Evolutionary conservation across 2,797 vertebrate genomes (phyloP).

Genomic region (Avahi laniger): DNA sequence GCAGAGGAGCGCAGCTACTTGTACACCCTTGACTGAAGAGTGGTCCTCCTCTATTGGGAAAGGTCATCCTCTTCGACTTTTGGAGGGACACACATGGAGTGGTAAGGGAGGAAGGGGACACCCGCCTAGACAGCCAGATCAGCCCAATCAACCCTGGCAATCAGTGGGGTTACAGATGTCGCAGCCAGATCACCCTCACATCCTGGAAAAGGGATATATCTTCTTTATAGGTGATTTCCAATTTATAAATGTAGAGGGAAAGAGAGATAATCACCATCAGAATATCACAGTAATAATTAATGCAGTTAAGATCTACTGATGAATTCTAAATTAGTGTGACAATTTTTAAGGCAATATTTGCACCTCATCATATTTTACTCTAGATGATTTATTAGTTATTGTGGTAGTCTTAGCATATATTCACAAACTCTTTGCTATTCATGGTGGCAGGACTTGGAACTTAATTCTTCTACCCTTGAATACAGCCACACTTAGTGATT

Average conservation of each 20-base stretch:
- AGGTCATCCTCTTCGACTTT: too few relatives aligned
- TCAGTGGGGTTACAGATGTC: too few relatives aligned
- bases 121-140: too few relatives aligned
- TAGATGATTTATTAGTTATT: neutral
- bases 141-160: too few relatives aligned
- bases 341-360: constrained; percentile 4
- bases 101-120: too few relatives aligned
- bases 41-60: too few relatives aligned
- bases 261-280: neutral
- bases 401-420: neutral
- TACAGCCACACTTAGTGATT: neutral
- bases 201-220: neutral
- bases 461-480: neutral
- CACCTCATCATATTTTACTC: neutral
- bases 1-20: too few relatives aligned
- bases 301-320: neutral
- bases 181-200: too few relatives aligned
- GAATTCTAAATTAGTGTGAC: neutral
- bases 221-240: neutral
- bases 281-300: neutral
- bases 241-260: neutral
- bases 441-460: neutral
- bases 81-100: too few relatives aligned
- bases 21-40: too few relatives aligned
- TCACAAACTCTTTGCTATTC: neutral